These are phyloP conservation scores for Helicoverpa zea DNA, from an alignment of 1,140 invertebrate species.

Conservation along the genomic window DNA sequence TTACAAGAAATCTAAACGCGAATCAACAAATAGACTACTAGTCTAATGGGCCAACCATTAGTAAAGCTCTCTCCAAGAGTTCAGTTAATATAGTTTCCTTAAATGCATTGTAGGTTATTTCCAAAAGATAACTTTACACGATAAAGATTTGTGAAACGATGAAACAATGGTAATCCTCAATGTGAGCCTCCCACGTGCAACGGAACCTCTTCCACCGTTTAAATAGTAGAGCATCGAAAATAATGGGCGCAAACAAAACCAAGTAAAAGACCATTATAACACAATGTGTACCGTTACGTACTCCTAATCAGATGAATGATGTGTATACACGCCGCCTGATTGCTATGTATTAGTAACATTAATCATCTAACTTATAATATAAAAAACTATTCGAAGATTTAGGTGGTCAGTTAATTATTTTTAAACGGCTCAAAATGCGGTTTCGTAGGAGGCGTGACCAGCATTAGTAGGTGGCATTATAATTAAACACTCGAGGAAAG, in stretches of 20 bases:
- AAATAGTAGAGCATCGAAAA: slow-evolving; percentile 64
- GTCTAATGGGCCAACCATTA: slow-evolving; percentile 5
- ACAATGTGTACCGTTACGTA: slow-evolving; percentile 63
- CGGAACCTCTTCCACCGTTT: slow-evolving; percentile 72
- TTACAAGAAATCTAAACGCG: slow-evolving; percentile 20
- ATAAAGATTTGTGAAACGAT: slow-evolving; percentile 65
- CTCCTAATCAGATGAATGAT: slow-evolving; percentile 59
- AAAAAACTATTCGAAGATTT: slow-evolving; percentile 52
- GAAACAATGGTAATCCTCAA: slow-evolving; percentile 65
- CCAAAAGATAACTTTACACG: slow-evolving; percentile 39
- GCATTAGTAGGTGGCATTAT: slow-evolving; percentile 50
- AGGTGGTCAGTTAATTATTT: slow-evolving; percentile 59
- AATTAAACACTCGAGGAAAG: slow-evolving; percentile 54
- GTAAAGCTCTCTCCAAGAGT: neutral
- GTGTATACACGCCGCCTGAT: slow-evolving; percentile 54
- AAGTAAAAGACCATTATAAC: slow-evolving; percentile 62
- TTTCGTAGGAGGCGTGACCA: slow-evolving; percentile 55
- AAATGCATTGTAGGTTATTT: slow-evolving; percentile 23
- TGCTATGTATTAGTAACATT: slow-evolving; percentile 63
- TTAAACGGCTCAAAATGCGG: slow-evolving; percentile 47
- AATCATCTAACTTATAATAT: slow-evolving; percentile 54
- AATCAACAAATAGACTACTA: slow-evolving; percentile 9
- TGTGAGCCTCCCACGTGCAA: slow-evolving; percentile 66
- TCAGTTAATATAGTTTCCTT: slow-evolving; percentile 17
- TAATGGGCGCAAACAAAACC: slow-evolving; percentile 64